A percentile compares a stretch with the other conserved stretches of the same genome.
These are phyloP conservation scores for Drosophila siamana DNA, from an alignment of 2,888 invertebrate species.

Conservation along the genomic window DNA sequence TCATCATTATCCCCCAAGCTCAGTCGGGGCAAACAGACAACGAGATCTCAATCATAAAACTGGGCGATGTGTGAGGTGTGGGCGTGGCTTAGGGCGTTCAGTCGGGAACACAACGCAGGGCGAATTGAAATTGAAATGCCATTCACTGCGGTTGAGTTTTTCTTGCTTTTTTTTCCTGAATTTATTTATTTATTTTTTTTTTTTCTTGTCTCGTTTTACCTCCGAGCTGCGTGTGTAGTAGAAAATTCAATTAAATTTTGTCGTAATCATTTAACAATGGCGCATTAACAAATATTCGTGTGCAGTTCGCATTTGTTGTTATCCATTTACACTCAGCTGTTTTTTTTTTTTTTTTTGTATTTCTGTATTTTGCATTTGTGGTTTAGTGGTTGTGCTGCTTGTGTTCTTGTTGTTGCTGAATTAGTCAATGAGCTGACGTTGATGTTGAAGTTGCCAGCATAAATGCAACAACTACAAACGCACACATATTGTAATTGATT, in stretches of 20 bases:
- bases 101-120: constrained; percentile 12
- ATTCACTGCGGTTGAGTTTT: constrained; percentile 36
- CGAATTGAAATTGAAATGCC: constrained; percentile 49
- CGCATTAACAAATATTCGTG: constrained; percentile 54
- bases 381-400: constrained; percentile 24
- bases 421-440: constrained; percentile 62
- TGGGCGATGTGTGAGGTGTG: constrained; percentile 9
- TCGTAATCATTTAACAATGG: constrained; percentile 73
- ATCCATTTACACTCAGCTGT: constrained; percentile 55
- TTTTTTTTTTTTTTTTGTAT: no score
- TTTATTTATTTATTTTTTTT: constrained; percentile 8
- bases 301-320: constrained; percentile 39
- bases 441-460: constrained; percentile 12
- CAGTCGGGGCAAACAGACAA: constrained; percentile 5
- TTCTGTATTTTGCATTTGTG: constrained; percentile 43
- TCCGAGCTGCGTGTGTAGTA: constrained; percentile 18
- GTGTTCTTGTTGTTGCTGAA: no score
- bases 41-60: constrained; percentile 20
- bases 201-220: no score
- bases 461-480: constrained; percentile 11
- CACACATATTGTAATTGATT: constrained; percentile 47
- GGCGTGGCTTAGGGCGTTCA: constrained; percentile 22
- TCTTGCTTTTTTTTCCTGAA: constrained; percentile 9
- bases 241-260: constrained; percentile 70
- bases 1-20: constrained; percentile 22